Evolutionary conservation across 2,888 invertebrate species (phyloP).

Genomic region (Anthrax anthrax): DNA sequence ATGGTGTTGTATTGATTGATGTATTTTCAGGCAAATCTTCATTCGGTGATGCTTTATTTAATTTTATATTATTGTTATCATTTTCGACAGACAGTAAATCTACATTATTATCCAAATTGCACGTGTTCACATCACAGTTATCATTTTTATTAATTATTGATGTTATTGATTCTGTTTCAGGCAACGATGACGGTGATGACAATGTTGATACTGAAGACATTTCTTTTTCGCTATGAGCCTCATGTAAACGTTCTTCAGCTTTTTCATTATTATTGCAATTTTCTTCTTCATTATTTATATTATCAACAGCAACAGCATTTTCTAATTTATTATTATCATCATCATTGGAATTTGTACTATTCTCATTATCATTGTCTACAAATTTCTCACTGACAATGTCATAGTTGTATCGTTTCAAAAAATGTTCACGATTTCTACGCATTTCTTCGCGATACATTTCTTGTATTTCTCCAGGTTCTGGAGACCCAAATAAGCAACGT

Average conservation of each 20-base stretch:
- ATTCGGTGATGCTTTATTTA: neutral
- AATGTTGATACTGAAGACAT: neutral
- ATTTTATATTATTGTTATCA: neutral
- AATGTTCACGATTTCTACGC: constrained; percentile 1
- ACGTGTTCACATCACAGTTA: constrained; percentile 3
- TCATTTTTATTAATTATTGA: neutral
- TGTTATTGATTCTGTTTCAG: neutral
- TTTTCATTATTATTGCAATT: neutral
- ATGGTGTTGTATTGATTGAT: neutral
- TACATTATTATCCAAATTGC: constrained; percentile 5
- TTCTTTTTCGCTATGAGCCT: neutral
- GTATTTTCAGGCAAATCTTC: constrained; percentile 1
- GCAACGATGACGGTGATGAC: neutral
- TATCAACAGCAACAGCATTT: too few relatives aligned
- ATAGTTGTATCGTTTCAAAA: constrained; percentile 4
- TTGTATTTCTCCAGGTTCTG: constrained; percentile 6
- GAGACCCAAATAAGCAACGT: constrained; percentile 9
- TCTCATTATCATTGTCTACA: neutral
- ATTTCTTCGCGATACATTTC: constrained; percentile 6
- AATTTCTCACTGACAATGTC: constrained; percentile 4
- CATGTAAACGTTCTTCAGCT: constrained; percentile 1
- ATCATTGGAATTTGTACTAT: neutral
- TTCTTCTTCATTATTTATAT: neutral
- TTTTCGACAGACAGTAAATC: constrained; percentile 1
- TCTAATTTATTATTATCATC: neutral